These are phyloP conservation scores for Dusona sp. DNA, from an alignment of 2,888 invertebrate species.

Conservation along the genomic window DNA sequence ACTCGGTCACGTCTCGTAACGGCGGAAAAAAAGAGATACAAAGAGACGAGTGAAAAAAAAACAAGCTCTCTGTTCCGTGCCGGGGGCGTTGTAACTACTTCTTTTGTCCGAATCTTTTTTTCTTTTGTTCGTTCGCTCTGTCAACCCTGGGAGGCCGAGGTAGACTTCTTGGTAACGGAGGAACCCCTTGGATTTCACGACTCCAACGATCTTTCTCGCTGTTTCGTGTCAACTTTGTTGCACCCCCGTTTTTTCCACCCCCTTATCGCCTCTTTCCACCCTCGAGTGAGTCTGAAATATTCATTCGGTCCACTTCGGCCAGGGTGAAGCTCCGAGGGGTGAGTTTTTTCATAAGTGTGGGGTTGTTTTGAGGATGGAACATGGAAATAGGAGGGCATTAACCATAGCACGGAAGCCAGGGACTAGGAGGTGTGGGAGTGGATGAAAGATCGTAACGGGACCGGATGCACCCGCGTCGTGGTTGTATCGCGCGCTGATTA, in stretches of 20 bases:
- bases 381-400: not conserved
- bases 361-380: constrained; percentile 1
- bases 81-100: constrained; percentile 62
- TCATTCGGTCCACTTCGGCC: constrained; percentile 41
- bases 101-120: constrained; percentile 62
- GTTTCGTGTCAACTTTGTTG: constrained; percentile 65
- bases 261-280: not conserved
- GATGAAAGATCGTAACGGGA: not conserved
- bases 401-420: not conserved
- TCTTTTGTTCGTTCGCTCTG: constrained; percentile 55
- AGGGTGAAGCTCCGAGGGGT: constrained; percentile 3
- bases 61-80: constrained; percentile 35
- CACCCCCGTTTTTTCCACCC: constrained; percentile 32
- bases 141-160: constrained; percentile 47
- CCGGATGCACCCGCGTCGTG: constrained; percentile 59
- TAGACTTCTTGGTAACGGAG: constrained; percentile 19
- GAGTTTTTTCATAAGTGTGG: not conserved
- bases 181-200: constrained; percentile 5
- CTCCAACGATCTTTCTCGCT: constrained; percentile 38
- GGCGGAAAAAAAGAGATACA: not conserved
- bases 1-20: constrained; percentile 70
- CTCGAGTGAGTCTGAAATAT: constrained; percentile 55
- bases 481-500: constrained; percentile 70
- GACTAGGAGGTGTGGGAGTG: not conserved
- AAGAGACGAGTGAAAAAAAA: constrained; percentile 15